A percentile compares a stretch with the other conserved stretches of the same genome.
Evolutionary conservation across 92 coral and sea anemone genomes (phyloP).

Genomic region (Porites rus): DNA sequence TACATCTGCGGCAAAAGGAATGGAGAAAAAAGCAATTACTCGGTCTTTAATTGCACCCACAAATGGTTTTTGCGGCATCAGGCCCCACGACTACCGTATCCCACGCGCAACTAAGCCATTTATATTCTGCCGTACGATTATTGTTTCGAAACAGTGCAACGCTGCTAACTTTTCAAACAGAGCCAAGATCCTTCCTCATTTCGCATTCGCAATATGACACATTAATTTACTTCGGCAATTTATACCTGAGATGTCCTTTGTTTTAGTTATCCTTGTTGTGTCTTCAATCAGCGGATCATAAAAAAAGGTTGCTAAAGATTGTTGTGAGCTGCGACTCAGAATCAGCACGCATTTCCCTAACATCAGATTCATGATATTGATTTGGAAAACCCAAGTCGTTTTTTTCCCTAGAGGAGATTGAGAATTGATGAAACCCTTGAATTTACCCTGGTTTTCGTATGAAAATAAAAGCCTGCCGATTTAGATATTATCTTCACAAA

Average conservation of each 20-base stretch:
- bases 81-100: background rate
- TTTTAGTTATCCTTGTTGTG: constrained; percentile 3
- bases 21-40: constrained; percentile 8
- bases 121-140: background rate
- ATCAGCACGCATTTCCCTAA: too few species aligned
- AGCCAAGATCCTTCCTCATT: background rate
- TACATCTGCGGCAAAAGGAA: constrained; percentile 35
- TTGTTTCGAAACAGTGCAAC: too few species aligned
- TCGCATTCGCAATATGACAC: background rate
- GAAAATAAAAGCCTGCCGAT: background rate
- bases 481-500: background rate
- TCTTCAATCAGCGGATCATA: background rate
- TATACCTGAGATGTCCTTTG: constrained; percentile 8
- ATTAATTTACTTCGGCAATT: constrained; percentile 23
- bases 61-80: background rate
- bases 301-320: background rate
- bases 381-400: background rate
- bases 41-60: constrained; percentile 1
- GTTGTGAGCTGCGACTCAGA: background rate
- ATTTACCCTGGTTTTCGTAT: background rate
- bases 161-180: background rate
- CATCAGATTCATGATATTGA: background rate
- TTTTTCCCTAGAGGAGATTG: background rate
- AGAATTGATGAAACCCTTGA: background rate
- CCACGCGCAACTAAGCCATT: background rate